Percentiles rank a stretch among this genome's conserved stretches.
These are phyloP conservation scores for Antechinus stuartii DNA, from an alignment of 2,113 vertebrate genomes.

Conservation along the genomic window DNA sequence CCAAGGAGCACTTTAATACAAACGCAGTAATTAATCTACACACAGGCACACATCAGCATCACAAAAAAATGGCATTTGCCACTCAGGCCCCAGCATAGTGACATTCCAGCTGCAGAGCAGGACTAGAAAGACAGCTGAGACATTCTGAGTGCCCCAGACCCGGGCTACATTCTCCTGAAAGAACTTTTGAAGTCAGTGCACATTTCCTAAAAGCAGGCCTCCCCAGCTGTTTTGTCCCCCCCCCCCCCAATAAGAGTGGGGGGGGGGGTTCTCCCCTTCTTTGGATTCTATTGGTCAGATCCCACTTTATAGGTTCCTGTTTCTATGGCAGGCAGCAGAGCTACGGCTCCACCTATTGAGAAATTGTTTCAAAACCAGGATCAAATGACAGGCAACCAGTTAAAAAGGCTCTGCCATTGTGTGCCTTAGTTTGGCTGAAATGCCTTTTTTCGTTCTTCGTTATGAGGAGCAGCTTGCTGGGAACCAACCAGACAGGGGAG, in stretches of 20 bases:
- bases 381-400: slow-evolving; percentile 44
- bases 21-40: slow-evolving; percentile 57
- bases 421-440: background rate
- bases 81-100: background rate
- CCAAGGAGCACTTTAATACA: slow-evolving; percentile 40
- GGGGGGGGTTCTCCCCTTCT: background rate
- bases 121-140: slow-evolving; percentile 24
- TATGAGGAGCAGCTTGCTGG: too few species aligned
- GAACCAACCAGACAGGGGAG: background rate
- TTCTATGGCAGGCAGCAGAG: slow-evolving; percentile 29
- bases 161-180: slow-evolving; percentile 22
- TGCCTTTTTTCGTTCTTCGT: background rate
- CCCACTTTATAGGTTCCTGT: slow-evolving; percentile 25
- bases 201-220: slow-evolving; percentile 51
- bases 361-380: slow-evolving; percentile 53
- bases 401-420: background rate
- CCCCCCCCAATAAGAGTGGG: too few species aligned
- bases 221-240: background rate
- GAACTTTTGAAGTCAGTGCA: background rate
- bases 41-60: slow-evolving; percentile 23
- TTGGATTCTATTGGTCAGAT: slow-evolving; percentile 42
- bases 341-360: slow-evolving; percentile 53
- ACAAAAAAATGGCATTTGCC: slow-evolving; percentile 50
- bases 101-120: background rate
- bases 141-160: slow-evolving; percentile 24